phyloP scores from a whole-genome alignment of 2,888 invertebrate species.

The Balanococcus diminutus region DNA sequence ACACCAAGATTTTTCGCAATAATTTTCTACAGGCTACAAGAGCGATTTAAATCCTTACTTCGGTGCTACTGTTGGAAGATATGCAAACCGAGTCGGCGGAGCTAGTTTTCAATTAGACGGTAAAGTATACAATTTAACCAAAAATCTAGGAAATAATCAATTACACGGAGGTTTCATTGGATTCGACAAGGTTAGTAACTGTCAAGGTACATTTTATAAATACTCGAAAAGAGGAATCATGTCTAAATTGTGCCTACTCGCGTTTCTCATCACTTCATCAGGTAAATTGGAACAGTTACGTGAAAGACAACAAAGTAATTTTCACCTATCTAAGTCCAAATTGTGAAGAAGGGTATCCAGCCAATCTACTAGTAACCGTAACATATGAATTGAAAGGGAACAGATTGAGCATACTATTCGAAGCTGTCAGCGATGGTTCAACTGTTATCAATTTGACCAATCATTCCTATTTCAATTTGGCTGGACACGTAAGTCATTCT shows the following conservation, averaged over 20 bases:
- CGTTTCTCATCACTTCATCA: constrained; percentile 57
- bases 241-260: too few species aligned
- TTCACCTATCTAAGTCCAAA: constrained; percentile 65
- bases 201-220: neutral
- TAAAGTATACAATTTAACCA: constrained; percentile 70
- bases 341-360: constrained; percentile 70
- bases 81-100: constrained; percentile 79
- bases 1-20: too few species aligned
- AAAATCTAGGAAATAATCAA: constrained; percentile 70
- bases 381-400: constrained; percentile 65
- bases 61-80: constrained; percentile 85
- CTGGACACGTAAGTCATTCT: constrained; percentile 66
- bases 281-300: constrained; percentile 64
- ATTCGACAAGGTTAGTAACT: constrained; percentile 73
- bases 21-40: constrained; percentile 21
- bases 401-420: constrained; percentile 64
- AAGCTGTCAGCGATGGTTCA: constrained; percentile 65
- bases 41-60: constrained; percentile 71
- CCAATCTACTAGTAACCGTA: constrained; percentile 64
- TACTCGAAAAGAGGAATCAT: neutral
- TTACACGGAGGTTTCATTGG: constrained; percentile 86
- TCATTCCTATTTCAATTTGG: constrained; percentile 70
- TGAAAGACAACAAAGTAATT: constrained; percentile 62
- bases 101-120: constrained; percentile 75
- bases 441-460: constrained; percentile 69